Percentiles rank a stretch among this genome's conserved stretches.
Evolutionary conservation across 2,113 vertebrate genomes (phyloP).

Genomic region (Scopus umbretta): DNA sequence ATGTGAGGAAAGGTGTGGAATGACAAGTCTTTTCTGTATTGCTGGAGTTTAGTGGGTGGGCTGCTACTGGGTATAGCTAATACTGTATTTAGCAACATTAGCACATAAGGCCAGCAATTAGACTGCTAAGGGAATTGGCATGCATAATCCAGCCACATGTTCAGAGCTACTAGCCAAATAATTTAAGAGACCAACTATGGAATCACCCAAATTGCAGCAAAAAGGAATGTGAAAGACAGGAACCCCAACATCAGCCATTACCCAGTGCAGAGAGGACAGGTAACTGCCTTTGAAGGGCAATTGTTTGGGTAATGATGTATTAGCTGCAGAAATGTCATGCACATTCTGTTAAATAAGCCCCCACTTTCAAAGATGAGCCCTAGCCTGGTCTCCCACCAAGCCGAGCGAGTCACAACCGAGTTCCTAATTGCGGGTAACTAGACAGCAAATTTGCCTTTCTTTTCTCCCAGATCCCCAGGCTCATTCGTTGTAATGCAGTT

Average conservation of each 20-base stretch:
- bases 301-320: background rate
- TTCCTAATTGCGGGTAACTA: background rate
- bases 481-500: background rate
- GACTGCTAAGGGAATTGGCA: background rate
- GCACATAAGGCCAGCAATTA: background rate
- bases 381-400: accelerated
- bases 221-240: background rate
- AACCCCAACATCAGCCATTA: background rate
- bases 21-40: background rate
- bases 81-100: background rate
- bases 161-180: background rate
- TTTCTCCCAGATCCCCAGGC: background rate
- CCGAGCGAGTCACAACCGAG: background rate
- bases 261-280: background rate
- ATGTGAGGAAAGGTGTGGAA: background rate
- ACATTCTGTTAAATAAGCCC: background rate
- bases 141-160: background rate
- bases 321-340: background rate
- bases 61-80: background rate
- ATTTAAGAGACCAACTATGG: background rate
- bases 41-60: background rate
- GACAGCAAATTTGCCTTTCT: background rate
- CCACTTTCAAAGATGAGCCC: background rate
- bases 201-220: background rate
- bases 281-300: background rate